phyloP scores from a whole-genome alignment of 2,113 vertebrate species.

The Microtus pennsylvanicus region DNA sequence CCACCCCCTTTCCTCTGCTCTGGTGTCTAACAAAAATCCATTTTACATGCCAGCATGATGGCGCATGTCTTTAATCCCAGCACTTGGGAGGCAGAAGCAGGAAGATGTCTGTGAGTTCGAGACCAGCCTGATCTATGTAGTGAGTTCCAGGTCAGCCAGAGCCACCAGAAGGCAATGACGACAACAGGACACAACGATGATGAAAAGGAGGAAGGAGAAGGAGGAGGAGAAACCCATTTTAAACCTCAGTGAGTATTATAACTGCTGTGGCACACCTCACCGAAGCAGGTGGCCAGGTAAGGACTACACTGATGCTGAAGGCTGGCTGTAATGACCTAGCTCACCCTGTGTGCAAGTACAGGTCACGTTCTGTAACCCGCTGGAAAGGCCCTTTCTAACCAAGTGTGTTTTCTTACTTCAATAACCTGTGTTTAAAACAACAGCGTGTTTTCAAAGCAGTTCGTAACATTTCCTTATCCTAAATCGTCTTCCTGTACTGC shows the following conservation, averaged over 20 bases:
- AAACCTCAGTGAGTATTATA: constrained; percentile 21
- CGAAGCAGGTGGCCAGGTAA: constrained; percentile 4
- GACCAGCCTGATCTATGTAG: neutral
- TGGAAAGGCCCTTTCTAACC: neutral
- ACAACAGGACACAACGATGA: neutral
- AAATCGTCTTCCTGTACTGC: constrained; percentile 42
- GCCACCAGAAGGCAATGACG: neutral
- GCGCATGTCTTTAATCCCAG: no score
- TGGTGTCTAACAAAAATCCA: constrained; percentile 56
- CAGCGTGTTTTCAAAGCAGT: constrained; percentile 13
- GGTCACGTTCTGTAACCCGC: constrained; percentile 24
- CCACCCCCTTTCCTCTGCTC: constrained; percentile 24
- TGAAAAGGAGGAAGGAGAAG: neutral
- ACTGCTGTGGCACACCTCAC: constrained; percentile 16
- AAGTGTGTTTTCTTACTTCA: neutral
- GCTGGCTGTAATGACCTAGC: neutral
- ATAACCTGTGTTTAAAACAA: constrained; percentile 33
- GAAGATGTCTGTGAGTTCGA: neutral
- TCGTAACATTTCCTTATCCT: constrained; percentile 35
- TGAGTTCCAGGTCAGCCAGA: neutral
- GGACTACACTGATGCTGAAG: neutral
- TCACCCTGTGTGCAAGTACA: neutral
- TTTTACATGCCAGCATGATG: neutral
- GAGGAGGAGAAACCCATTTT: constrained; percentile 32
- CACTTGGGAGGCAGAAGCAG: neutral